phyloP scores from a whole-genome alignment of 2,113 vertebrate species.

The Vulpes vulpes region DNA sequence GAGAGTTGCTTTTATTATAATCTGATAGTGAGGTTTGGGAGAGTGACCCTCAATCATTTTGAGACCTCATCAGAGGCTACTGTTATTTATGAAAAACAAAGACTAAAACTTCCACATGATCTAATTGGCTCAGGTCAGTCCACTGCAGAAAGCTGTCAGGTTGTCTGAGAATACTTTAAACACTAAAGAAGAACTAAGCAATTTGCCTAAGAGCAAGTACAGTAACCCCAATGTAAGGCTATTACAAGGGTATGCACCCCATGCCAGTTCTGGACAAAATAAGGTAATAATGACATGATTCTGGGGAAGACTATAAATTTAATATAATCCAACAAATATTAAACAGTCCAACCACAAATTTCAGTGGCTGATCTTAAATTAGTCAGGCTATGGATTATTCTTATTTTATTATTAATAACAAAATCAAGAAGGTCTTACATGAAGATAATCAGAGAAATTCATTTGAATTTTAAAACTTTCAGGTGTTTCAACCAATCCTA shows the following conservation, averaged over 20 bases:
- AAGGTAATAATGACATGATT: background rate
- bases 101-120: background rate
- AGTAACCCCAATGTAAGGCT: background rate
- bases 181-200: conserved; percentile 3
- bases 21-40: background rate
- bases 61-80: conserved; percentile 14
- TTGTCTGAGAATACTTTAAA: conserved; percentile 30
- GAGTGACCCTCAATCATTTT: background rate
- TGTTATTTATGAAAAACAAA: conserved; percentile 16
- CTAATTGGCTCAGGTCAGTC: background rate
- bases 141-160: background rate
- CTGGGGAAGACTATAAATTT: background rate
- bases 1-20: conserved; percentile 43
- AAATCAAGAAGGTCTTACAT: background rate
- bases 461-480: conserved; percentile 53
- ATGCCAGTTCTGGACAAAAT: background rate
- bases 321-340: conserved; percentile 1
- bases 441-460: conserved; percentile 48
- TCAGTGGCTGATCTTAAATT: background rate
- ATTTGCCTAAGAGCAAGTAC: background rate
- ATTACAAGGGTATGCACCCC: background rate
- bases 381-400: background rate
- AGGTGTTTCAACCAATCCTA: background rate
- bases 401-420: conserved; percentile 38
- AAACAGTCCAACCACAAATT: background rate